A percentile compares a stretch with the other conserved stretches of the same genome.
phyloP scores from a whole-genome alignment of 2,113 vertebrate genomes.

The Ceyx melanurus region DNA sequence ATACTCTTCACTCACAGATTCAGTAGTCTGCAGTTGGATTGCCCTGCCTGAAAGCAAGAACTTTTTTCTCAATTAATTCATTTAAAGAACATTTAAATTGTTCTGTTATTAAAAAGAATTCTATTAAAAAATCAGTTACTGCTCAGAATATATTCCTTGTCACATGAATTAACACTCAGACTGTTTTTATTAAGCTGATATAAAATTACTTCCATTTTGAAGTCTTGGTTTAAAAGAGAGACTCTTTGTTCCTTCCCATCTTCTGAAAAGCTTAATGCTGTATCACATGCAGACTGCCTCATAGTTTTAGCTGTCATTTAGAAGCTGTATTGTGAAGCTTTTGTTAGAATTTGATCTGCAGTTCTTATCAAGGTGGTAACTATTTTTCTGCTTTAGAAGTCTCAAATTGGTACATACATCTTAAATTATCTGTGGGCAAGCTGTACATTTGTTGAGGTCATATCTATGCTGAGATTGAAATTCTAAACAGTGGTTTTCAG shows the following conservation, averaged over 20 bases:
- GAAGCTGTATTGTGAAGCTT: not conserved
- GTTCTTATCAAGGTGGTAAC: not conserved
- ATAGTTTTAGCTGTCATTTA: not conserved
- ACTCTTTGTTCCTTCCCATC: not conserved
- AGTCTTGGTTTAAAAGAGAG: not conserved
- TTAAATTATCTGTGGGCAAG: not conserved
- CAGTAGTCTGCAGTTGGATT: not conserved
- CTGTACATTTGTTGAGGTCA: not conserved
- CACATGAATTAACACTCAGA: not conserved
- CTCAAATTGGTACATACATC: not conserved
- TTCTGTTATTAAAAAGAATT: not conserved
- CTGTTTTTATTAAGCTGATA: not conserved
- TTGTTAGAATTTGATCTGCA: not conserved
- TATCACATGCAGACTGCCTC: not conserved
- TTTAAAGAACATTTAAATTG: not conserved
- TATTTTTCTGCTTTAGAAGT: not conserved
- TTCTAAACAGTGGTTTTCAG: not conserved
- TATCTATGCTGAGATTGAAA: not conserved
- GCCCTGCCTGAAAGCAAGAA: not conserved
- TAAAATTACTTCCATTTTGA: not conserved
- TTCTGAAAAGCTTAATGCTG: not conserved
- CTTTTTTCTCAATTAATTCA: not conserved
- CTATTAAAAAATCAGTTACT: not conserved
- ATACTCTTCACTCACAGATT: not conserved
- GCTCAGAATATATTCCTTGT: not conserved